These are phyloP conservation scores for Micromys minutus DNA, from an alignment of 2,113 vertebrate genomes.

Conservation along the genomic window DNA sequence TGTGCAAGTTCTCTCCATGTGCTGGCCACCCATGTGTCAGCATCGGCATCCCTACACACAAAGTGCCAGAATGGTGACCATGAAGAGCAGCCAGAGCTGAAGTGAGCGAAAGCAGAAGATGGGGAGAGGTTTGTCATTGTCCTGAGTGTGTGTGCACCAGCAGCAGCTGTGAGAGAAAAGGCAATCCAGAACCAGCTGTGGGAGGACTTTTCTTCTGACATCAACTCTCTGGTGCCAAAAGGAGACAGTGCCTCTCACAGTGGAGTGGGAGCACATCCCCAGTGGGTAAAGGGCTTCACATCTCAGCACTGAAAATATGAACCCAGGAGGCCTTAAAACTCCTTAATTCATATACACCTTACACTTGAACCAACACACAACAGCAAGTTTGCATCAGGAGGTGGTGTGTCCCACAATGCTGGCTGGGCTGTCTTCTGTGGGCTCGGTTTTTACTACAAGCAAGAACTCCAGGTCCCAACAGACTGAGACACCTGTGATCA, in stretches of 20 bases:
- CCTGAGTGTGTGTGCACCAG: constrained; percentile 86
- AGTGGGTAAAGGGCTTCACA: constrained; percentile 83
- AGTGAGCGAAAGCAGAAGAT: constrained; percentile 91
- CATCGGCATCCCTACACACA: constrained; percentile 95
- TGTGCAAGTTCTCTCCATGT: constrained; percentile 95
- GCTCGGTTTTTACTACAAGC: constrained; percentile 70
- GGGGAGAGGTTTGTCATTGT: constrained; percentile 86
- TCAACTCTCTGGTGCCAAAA: constrained; percentile 95
- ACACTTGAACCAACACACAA: constrained; percentile 73
- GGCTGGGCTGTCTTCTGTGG: constrained; percentile 57
- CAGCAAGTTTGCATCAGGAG: constrained; percentile 79
- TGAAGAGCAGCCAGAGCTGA: constrained; percentile 87
- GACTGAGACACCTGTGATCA: constrained; percentile 81
- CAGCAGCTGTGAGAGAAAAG: constrained; percentile 87
- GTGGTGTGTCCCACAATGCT: constrained; percentile 76
- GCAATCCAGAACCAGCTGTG: constrained; percentile 88
- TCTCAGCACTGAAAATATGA: constrained; percentile 88
- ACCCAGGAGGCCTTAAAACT: constrained; percentile 92
- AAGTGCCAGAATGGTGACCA: constrained; percentile 95
- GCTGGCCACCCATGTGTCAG: constrained; percentile 95
- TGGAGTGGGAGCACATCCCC: constrained; percentile 85
- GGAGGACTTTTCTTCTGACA: constrained; percentile 27
- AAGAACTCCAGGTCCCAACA: constrained; percentile 73
- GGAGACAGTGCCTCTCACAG: constrained; percentile 87
- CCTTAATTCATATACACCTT: constrained; percentile 77